Base-by-base conservation (phyloP, 1,140 invertebrate genomes). In the Pantala flavescens region DNA sequence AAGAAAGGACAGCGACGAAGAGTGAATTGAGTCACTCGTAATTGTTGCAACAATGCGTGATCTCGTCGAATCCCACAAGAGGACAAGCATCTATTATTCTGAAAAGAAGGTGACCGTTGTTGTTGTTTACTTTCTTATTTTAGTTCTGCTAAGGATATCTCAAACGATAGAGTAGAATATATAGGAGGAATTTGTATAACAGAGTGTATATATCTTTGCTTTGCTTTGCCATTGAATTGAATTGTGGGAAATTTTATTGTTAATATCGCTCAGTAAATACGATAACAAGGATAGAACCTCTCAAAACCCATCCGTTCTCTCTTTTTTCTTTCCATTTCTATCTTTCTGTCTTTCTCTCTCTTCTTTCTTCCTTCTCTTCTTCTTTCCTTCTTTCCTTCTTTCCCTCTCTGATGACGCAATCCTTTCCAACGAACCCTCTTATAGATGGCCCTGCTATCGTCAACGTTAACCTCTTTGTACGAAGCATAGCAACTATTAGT, bases 401-500 rank as follows among this genome's bases (percentile, higher is more conserved):
- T 63, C 49, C n/a, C 12, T 12, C 49, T 63, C 49, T 63, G 76
- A 74, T 78, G 77, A 21, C 14, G n/a, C 49, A 63, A 63, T 63
- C 49, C 49, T 63, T 63, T 63, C 49, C 49, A 21, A 63, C 49
- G 49, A 63, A 3, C 14, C 49, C 71, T 72, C 71, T 72, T 88
- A 84, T 90, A 94, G 92, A 93, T 92, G 93, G 92, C 84, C 92
- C 93, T 82, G 92, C 93, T 82, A 90, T 94, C 88, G 93, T 95
- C 85, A 90, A 89, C 87, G 93, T 97, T 86, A 97, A 97, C 90
- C 90, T 96, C 86, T 96, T 95, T 90, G 93, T 97, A 82, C 88
- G 95, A 88, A 95, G 92, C 89, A 97, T 97, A 85, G 93, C 93
- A 82, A 96, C 95, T 84, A 97, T 97, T 88, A 96, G 95, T 90